These are phyloP conservation scores for Ophraella communa DNA, from an alignment of 2,888 invertebrate species.

Conservation along the genomic window DNA sequence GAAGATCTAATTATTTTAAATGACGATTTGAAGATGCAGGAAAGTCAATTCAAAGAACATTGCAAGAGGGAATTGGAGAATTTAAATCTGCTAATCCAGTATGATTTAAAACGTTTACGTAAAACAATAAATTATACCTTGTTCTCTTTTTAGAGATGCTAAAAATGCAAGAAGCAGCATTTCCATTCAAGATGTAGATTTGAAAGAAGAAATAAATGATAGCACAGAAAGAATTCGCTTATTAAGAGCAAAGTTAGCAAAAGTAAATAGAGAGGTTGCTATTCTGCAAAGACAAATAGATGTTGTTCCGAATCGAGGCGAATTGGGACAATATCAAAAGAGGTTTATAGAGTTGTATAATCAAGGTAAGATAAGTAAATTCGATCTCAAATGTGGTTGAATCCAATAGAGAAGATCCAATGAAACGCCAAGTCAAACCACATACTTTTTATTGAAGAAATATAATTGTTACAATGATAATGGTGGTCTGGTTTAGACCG, in stretches of 20 bases:
- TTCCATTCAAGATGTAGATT: constrained; percentile 60
- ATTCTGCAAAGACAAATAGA: constrained; percentile 86
- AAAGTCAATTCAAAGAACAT: constrained; percentile 74
- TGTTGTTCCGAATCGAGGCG: constrained; percentile 91
- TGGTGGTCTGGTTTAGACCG: too few species aligned
- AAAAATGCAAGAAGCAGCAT: constrained; percentile 58
- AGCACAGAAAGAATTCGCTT: constrained; percentile 69
- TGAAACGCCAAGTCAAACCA: too few species aligned
- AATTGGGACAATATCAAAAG: constrained; percentile 93
- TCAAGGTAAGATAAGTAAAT: constrained; percentile 78
- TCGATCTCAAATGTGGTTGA: too few species aligned
- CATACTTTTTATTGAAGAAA: too few species aligned
- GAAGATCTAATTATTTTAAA: constrained; percentile 71
- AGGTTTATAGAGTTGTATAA: constrained; percentile 95
- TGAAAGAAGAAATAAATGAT: constrained; percentile 63
- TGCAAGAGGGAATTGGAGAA: constrained; percentile 70
- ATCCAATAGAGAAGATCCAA: too few species aligned
- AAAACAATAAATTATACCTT: neutral
- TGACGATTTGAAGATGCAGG: constrained; percentile 75
- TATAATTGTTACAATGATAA: too few species aligned
- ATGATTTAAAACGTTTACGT: constrained; percentile 32
- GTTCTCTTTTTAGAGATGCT: constrained; percentile 55
- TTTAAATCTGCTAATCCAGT: constrained; percentile 56
- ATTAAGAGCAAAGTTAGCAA: constrained; percentile 75
- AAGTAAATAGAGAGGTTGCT: constrained; percentile 79